Percentiles rank a stretch among this genome's conserved stretches.
These are phyloP conservation scores for Acipenser oxyrinchus DNA, from an alignment of 2,797 vertebrate species.

Conservation along the genomic window DNA sequence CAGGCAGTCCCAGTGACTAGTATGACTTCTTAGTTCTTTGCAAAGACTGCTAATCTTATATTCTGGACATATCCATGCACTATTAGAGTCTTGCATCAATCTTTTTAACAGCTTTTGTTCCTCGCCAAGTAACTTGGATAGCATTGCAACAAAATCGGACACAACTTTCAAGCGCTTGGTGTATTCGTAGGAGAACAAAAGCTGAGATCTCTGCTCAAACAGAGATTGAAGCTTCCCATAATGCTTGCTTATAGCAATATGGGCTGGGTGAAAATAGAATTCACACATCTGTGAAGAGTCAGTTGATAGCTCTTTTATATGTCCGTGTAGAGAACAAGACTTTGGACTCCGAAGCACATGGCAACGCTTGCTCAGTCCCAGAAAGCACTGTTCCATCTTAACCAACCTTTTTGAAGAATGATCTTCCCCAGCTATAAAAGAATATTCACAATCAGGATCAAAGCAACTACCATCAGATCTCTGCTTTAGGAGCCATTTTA, in stretches of 20 bases:
- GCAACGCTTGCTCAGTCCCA: constrained; percentile 39
- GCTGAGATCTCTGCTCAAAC: constrained; percentile 49
- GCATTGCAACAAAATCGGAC: constrained; percentile 34
- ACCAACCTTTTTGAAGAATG: constrained; percentile 44
- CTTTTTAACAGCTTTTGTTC: constrained; percentile 12
- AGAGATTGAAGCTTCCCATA: constrained; percentile 44
- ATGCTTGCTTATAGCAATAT: constrained; percentile 31
- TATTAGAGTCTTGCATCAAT: not conserved
- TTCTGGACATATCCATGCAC: not conserved
- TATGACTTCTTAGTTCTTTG: constrained; percentile 49
- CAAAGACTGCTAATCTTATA: constrained; percentile 27
- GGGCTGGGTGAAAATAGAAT: constrained; percentile 34
- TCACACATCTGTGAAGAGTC: constrained; percentile 15
- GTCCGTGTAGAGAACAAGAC: constrained; percentile 19
- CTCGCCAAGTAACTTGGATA: constrained; percentile 36
- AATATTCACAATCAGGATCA: constrained; percentile 37
- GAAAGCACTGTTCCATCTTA: constrained; percentile 40
- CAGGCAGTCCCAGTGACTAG: constrained; percentile 52
- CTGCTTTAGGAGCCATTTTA: constrained; percentile 39
- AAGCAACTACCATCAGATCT: constrained; percentile 22
- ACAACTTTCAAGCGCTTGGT: constrained; percentile 31
- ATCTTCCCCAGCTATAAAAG: constrained; percentile 39
- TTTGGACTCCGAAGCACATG: constrained; percentile 25
- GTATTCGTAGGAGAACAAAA: constrained; percentile 55
- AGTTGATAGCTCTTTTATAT: constrained; percentile 20